Evolutionary conservation across 2,113 vertebrate genomes (phyloP).

Genomic region (Clinocottus analis): DNA sequence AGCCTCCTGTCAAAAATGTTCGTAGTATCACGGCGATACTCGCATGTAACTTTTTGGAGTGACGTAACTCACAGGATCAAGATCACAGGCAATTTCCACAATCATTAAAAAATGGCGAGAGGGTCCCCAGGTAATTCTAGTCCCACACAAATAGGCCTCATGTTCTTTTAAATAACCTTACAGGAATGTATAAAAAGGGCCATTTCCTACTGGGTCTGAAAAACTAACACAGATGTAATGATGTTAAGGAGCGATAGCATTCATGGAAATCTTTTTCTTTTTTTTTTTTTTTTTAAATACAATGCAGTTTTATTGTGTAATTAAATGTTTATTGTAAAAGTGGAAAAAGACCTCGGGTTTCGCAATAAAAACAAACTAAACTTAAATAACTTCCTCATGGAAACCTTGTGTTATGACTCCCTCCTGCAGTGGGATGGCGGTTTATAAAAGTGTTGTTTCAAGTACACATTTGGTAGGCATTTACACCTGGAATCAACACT

Average conservation of each 20-base stretch:
- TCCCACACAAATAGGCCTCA: not conserved
- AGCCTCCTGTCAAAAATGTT: too few relatives aligned
- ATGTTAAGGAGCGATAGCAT: not conserved
- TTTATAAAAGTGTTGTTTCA: constrained; percentile 11
- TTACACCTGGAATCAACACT: constrained; percentile 25
- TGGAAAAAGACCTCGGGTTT: constrained; percentile 13
- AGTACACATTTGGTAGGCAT: not conserved
- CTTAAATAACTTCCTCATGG: constrained; percentile 9
- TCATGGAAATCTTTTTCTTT: not conserved
- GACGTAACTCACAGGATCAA: not conserved
- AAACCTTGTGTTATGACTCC: constrained; percentile 16
- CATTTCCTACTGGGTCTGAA: not conserved
- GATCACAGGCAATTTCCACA: not conserved
- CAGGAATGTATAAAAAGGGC: not conserved
- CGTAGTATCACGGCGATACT: too few relatives aligned
- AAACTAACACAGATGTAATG: constrained; percentile 16
- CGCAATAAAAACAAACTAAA: constrained; percentile 24
- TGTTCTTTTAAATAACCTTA: not conserved
- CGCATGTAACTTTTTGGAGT: too few relatives aligned
- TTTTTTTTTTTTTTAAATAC: not conserved
- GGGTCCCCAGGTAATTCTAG: not conserved
- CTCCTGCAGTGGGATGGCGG: not conserved
- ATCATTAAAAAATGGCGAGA: not conserved
- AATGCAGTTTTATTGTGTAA: not conserved
- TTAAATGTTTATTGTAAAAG: constrained; percentile 12